These are phyloP conservation scores for Leptopilina syphax DNA, from an alignment of 2,888 invertebrate genomes.

Conservation along the genomic window DNA sequence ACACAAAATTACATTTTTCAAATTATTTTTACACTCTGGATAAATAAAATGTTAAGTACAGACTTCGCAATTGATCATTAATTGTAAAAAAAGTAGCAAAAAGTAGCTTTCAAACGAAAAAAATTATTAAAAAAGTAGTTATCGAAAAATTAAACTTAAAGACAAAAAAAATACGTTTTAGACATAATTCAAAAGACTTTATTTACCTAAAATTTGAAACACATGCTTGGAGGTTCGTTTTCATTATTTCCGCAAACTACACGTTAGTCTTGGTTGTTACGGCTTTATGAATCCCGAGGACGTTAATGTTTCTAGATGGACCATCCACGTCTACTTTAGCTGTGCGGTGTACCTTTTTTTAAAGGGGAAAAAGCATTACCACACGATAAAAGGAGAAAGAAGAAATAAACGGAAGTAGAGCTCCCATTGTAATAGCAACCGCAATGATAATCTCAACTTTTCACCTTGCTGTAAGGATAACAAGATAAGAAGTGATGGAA, in stretches of 20 bases:
- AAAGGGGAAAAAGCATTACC: conserved; percentile 48
- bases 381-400: conserved; percentile 44
- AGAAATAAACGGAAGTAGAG: conserved; percentile 31
- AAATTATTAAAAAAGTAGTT: no score
- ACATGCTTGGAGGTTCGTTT: conserved; percentile 49
- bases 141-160: no score
- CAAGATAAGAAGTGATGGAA: conserved; percentile 28
- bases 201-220: conserved; percentile 59
- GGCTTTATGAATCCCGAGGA: conserved; percentile 60
- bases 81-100: no score
- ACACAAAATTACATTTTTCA: background rate
- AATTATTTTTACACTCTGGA: background rate
- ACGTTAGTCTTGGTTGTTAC: conserved; percentile 50
- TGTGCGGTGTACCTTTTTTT: conserved; percentile 51
- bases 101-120: no score
- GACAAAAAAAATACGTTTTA: no score
- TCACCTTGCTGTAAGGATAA: conserved; percentile 24
- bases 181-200: conserved; percentile 53
- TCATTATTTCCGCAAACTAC: conserved; percentile 62
- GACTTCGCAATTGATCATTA: no score
- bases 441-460: conserved; percentile 36
- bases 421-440: conserved; percentile 35
- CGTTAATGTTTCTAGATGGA: conserved; percentile 63
- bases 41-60: no score
- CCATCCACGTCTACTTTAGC: conserved; percentile 62